Conservation (phyloP, 1,140 invertebrate genomes). For the Apis florea region DNA sequence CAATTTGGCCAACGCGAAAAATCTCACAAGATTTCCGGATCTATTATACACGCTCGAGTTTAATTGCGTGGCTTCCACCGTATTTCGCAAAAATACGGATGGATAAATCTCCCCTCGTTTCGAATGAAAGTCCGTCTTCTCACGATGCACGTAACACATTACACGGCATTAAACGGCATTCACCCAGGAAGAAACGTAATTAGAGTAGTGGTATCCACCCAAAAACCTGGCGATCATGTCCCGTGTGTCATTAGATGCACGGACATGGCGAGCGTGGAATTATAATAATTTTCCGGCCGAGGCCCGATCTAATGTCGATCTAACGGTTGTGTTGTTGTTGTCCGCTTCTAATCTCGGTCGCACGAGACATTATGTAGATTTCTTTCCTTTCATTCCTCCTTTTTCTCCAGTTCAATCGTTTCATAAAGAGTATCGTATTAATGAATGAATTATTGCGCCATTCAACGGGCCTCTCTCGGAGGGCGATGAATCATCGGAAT, state of each 20-base stretch:
- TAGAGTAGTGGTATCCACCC: slow-evolving; percentile 20
- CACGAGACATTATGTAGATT: slow-evolving; percentile 6
- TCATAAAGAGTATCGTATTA: background rate
- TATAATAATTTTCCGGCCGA: slow-evolving; percentile 28
- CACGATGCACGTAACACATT: slow-evolving; percentile 1
- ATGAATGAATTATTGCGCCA: background rate
- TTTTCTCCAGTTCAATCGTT: background rate
- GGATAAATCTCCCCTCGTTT: background rate
- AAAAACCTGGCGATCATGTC: slow-evolving; percentile 39
- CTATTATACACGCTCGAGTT: background rate
- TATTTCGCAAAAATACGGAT: background rate
- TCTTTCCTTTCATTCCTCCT: slow-evolving; percentile 3
- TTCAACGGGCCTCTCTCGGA: background rate
- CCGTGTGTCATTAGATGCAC: slow-evolving; percentile 28
- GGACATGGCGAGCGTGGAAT: slow-evolving; percentile 9
- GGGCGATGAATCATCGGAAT: background rate
- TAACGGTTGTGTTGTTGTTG: slow-evolving; percentile 47
- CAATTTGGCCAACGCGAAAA: background rate
- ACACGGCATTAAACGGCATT: background rate
- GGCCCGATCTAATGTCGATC: slow-evolving; percentile 35
- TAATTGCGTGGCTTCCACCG: background rate
- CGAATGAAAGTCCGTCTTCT: slow-evolving; percentile 7
- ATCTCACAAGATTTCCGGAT: background rate
- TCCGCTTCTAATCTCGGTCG: slow-evolving; percentile 30
- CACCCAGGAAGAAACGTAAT: slow-evolving; percentile 26